Conservation (phyloP, 2,113 vertebrate species). For the Sinocyclocheilus anophthalmus region DNA sequence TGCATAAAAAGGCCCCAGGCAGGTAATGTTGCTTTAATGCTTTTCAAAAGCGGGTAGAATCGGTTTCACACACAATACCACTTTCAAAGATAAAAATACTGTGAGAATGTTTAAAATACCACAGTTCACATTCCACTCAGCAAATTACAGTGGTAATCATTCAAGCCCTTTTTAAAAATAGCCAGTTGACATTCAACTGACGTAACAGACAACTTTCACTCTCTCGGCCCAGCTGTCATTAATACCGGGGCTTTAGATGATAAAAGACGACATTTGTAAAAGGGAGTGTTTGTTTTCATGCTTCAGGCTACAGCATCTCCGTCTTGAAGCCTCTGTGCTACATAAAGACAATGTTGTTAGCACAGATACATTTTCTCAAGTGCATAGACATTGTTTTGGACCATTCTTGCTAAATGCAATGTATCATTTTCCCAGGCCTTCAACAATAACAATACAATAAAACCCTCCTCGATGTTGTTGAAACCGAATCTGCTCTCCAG, state of each 20-base stretch:
- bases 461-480: not conserved
- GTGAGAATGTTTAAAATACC: constrained; percentile 36
- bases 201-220: constrained; percentile 44
- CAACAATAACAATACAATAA: not conserved
- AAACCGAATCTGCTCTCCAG: not conserved
- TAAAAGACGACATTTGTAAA: not conserved
- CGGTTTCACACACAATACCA: constrained; percentile 4
- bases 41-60: not conserved
- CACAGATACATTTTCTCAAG: not conserved
- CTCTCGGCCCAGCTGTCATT: constrained; percentile 43
- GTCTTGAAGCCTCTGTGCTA: not conserved
- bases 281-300: constrained; percentile 8
- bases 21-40: not conserved
- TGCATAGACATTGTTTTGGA: not conserved
- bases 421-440: not conserved
- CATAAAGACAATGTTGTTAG: not conserved
- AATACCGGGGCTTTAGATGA: constrained; percentile 13
- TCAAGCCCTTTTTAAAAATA: constrained; percentile 60
- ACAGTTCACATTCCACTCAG: constrained; percentile 39
- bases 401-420: not conserved
- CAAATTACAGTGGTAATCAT: constrained; percentile 42
- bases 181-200: constrained; percentile 40
- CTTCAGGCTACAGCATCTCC: not conserved
- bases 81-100: not conserved
- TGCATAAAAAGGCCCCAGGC: not conserved